Evolutionary conservation across 2,113 vertebrate genomes (phyloP).

Genomic region (Nannobrachium achirus): DNA sequence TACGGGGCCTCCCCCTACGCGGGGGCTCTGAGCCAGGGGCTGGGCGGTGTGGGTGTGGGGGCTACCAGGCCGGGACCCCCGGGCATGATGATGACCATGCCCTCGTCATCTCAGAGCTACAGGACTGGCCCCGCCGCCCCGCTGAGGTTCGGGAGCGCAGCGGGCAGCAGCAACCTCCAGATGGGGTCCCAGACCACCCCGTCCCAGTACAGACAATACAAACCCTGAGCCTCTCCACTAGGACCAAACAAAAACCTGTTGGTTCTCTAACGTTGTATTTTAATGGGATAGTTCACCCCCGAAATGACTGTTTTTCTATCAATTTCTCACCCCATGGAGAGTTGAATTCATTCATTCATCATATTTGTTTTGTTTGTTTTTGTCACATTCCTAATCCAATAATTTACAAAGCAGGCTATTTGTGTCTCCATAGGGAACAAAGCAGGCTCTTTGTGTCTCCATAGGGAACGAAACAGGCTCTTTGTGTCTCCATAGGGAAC

Average conservation of each 20-base stretch:
- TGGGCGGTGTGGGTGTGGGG: slow-evolving; percentile 65
- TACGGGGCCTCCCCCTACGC: slow-evolving; percentile 81
- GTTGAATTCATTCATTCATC: no score
- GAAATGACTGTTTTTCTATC: no score
- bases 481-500: no score
- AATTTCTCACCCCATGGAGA: no score
- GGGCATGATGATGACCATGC: slow-evolving; percentile 16
- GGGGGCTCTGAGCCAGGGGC: slow-evolving; percentile 80
- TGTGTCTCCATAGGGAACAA: no score
- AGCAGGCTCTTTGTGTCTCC: no score
- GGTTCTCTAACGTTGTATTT: not conserved
- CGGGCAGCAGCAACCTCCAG: slow-evolving; percentile 62
- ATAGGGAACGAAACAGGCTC: no score
- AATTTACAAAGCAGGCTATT: no score
- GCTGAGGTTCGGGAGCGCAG: slow-evolving; percentile 73
- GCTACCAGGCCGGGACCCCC: slow-evolving; percentile 57
- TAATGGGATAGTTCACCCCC: no score
- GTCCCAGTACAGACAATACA: slow-evolving; percentile 77
- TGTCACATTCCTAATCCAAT: no score
- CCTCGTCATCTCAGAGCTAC: slow-evolving; percentile 79
- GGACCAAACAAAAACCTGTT: not conserved
- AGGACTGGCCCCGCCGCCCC: slow-evolving; percentile 82
- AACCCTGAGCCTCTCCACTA: slow-evolving; percentile 73
- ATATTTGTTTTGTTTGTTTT: no score
- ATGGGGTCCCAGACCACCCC: slow-evolving; percentile 49